Evolutionary conservation across 2,888 invertebrate species (phyloP).

Genomic region (Gari tellinella): DNA sequence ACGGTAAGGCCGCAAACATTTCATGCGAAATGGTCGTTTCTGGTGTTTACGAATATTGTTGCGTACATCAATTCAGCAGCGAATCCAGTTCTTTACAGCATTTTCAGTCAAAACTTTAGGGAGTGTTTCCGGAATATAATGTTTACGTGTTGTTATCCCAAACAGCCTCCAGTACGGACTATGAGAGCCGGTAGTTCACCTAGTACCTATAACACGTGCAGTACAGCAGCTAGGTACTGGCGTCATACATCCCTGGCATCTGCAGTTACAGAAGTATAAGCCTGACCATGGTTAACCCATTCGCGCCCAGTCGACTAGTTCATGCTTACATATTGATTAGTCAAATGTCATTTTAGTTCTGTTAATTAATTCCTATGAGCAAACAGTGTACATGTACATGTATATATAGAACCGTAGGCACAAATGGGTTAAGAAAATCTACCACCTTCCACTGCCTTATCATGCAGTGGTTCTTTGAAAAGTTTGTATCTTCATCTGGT

Average conservation of each 20-base stretch:
- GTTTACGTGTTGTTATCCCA: constrained; percentile 64
- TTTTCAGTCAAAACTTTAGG: constrained; percentile 84
- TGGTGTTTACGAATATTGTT: constrained; percentile 82
- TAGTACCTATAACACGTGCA: constrained; percentile 53
- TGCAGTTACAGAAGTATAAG: constrained; percentile 57
- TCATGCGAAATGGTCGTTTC: constrained; percentile 81
- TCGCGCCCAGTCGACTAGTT: too few species aligned
- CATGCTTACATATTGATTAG: too few species aligned
- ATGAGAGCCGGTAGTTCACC: constrained; percentile 47
- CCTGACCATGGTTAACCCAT: too few species aligned
- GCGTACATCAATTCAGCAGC: constrained; percentile 84
- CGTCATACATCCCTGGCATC: constrained; percentile 68
- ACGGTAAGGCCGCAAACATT: constrained; percentile 75
- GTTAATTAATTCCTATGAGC: too few species aligned
- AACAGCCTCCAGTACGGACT: constrained; percentile 29
- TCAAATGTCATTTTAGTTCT: too few species aligned
- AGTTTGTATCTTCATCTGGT: too few species aligned
- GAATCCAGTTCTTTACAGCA: constrained; percentile 84
- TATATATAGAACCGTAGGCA: too few species aligned
- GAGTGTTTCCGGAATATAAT: constrained; percentile 73
- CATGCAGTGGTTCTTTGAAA: too few species aligned
- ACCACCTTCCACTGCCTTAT: too few species aligned
- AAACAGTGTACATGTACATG: too few species aligned
- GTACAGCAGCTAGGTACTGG: constrained; percentile 67
- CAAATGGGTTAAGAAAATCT: too few species aligned